These are phyloP conservation scores for Tenthredo scrophulariae DNA, from an alignment of 2,888 invertebrate genomes.

Conservation along the genomic window DNA sequence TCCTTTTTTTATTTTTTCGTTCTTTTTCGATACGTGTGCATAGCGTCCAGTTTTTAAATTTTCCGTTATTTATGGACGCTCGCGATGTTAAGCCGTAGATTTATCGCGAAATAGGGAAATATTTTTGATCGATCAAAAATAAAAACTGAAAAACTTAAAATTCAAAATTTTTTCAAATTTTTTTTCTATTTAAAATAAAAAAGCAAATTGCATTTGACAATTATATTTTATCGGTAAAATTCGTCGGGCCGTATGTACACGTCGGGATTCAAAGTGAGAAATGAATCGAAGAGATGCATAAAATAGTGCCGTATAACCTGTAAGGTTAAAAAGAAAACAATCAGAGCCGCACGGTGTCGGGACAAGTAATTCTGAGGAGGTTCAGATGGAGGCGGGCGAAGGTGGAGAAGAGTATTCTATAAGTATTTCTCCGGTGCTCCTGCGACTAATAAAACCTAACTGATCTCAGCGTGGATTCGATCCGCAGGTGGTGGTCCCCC, in stretches of 20 bases:
- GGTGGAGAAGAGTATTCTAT: conserved; percentile 21
- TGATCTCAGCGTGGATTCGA: conserved; percentile 52
- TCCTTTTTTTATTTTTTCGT: not conserved
- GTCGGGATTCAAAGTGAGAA: not conserved
- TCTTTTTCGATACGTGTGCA: not conserved
- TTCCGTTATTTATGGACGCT: not conserved
- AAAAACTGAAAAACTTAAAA: not conserved
- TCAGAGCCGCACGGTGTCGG: conserved; percentile 27
- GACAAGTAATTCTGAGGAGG: conserved; percentile 20
- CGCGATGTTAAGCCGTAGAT: conserved; percentile 3
- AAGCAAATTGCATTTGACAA: not conserved
- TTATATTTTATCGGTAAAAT: not conserved
- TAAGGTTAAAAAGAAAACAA: conserved; percentile 27
- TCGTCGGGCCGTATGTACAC: no score
- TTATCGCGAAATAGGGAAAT: not conserved
- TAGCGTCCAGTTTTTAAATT: not conserved
- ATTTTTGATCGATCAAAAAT: not conserved
- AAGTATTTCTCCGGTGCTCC: conserved; percentile 45
- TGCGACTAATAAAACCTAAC: conserved; percentile 53
- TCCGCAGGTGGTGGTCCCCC: conserved; percentile 53
- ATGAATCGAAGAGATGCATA: not conserved
- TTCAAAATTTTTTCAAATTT: not conserved
- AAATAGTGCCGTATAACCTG: not conserved
- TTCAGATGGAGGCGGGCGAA: not conserved
- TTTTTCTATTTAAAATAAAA: not conserved